Base-by-base conservation (phyloP, 2,113 vertebrate species). In the Scytalopus superciliaris region DNA sequence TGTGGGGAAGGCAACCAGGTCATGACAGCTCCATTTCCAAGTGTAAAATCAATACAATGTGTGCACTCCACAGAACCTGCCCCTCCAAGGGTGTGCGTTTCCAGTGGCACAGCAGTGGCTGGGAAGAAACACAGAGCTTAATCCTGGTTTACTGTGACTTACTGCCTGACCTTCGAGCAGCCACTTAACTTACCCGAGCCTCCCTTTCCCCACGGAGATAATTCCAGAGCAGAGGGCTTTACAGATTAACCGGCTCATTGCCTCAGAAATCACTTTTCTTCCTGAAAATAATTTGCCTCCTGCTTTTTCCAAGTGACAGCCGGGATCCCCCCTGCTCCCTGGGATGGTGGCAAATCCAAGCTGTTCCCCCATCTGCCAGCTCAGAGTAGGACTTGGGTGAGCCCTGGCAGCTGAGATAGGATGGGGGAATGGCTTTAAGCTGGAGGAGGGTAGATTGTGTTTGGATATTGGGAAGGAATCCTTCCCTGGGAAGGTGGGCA, bases 41-140 rank as follows among this genome's bases (percentile, higher is more conserved):
- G 10, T 1, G 30, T 5, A 3, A 9, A 47, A 39, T 19, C 1
- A 1, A 7, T 11, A 3, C 0, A 33, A 0, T 2, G 16, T 2
- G 3, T 8, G 12, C 23, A 1, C 33, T 44, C 14, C 19, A 5
- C 1, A 5, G 4, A 4, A 19, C 4, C 55, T 2, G 42, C 30
- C 55, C 28, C 50, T 47, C 42, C 0, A 1, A 62, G 64, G n/a
- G 10, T 33, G 3, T 42, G n/a, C n/a, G 3, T 67, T 81, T 23
- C 70, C 78, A 18, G 31, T 7, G 16, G 5, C 0, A 1, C 25
- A 42, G 24, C 53, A 33, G 4, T 12, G 57, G 25, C 21, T 24
- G 23, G n/a, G 1, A 15, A 40, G 49, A 14, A 35, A 28, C 33
- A 9, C 23, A 3, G 35, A 24, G 52, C 53, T 79, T 37, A 59